phyloP scores from a whole-genome alignment of 1,140 invertebrate species.

The Carposina sasakii region DNA sequence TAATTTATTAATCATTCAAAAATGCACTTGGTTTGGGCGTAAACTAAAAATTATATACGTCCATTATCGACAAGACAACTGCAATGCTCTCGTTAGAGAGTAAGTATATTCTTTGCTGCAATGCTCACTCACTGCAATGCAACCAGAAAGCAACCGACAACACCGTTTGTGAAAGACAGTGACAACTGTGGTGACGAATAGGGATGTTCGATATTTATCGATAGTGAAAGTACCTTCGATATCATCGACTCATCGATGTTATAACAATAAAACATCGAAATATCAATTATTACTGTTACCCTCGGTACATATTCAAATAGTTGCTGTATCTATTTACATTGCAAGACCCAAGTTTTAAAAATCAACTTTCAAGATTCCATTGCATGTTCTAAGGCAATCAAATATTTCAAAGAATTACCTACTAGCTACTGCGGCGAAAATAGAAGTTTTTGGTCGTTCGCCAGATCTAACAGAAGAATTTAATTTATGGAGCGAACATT shows the following conservation, averaged over 20 bases:
- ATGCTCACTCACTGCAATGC: too few relatives aligned
- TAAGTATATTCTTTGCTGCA: too few relatives aligned
- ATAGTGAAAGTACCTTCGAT: not conserved
- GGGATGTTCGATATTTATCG: not conserved
- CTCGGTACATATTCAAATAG: conserved; percentile 1
- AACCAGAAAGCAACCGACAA: too few relatives aligned
- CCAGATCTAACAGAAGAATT: conserved; percentile 12
- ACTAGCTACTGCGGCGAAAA: not conserved
- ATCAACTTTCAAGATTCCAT: not conserved
- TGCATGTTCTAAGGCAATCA: not conserved
- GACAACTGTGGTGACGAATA: too few relatives aligned
- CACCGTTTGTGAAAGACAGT: too few relatives aligned
- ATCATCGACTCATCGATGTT: not conserved
- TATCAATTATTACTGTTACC: conserved; percentile 1
- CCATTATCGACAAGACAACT: too few relatives aligned
- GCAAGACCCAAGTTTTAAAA: conserved; percentile 3
- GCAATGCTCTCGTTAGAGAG: too few relatives aligned
- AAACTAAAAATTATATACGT: too few relatives aligned
- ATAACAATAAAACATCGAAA: not conserved
- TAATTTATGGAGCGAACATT: conserved; percentile 22
- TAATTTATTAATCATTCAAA: too few relatives aligned
- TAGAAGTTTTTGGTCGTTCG: not conserved
- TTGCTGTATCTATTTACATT: conserved; percentile 6
- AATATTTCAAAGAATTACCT: not conserved
- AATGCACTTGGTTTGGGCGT: too few relatives aligned